Conservation (phyloP, 2,888 invertebrate genomes). For the Dioctria linearis region DNA sequence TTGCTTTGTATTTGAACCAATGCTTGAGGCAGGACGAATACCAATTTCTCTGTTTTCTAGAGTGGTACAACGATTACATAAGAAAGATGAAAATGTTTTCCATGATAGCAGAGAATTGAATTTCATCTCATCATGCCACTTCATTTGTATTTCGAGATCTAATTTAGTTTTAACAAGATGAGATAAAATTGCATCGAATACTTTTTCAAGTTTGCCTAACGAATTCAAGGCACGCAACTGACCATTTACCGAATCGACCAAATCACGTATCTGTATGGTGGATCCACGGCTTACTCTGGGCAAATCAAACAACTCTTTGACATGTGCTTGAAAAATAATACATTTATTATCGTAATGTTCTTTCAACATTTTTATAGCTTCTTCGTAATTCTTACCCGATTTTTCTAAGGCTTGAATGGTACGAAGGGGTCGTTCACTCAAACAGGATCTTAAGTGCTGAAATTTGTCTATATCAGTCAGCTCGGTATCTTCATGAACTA, state of each 20-base stretch:
- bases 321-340: constrained; percentile 48
- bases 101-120: constrained; percentile 9
- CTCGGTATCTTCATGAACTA: constrained; percentile 31
- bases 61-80: constrained; percentile 20
- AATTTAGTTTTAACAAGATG: background rate
- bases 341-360: constrained; percentile 54
- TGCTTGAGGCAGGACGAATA: background rate
- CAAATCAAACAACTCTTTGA: constrained; percentile 34
- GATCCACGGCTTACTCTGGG: background rate
- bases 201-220: background rate
- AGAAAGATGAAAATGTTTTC: constrained; percentile 19
- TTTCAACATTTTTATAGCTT: constrained; percentile 10
- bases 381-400: constrained; percentile 21
- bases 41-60: constrained; percentile 11
- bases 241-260: background rate
- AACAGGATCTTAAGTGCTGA: constrained; percentile 46
- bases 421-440: constrained; percentile 10
- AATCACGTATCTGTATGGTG: constrained; percentile 1
- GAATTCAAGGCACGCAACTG: background rate
- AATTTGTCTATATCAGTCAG: constrained; percentile 42
- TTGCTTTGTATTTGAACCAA: constrained; percentile 9
- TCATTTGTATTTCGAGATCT: background rate
- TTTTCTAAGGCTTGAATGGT: constrained; percentile 38
- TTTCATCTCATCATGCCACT: constrained; percentile 19
- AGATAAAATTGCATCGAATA: constrained; percentile 16